Base-by-base conservation (phyloP, 2,113 vertebrate genomes). In the Platycercus adscitus region DNA sequence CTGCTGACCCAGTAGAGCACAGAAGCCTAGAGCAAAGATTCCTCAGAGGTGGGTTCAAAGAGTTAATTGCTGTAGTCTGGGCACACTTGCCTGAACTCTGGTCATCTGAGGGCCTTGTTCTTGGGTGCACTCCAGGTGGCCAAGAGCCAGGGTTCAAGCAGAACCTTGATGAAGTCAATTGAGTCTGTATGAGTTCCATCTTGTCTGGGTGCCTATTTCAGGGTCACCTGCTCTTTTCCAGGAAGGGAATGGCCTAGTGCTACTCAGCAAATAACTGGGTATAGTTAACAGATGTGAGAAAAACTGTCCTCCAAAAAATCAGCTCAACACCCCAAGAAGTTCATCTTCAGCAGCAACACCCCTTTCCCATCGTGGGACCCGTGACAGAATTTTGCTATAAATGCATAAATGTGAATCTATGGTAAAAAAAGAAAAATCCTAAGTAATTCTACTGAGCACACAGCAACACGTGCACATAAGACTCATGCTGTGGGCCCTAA, bases 81-180 rank as follows among this genome's bases (percentile, higher is more conserved):
- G 75, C 56, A 82, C 65, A 3, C 52, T 81, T 24, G 56, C 44
- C 66, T 80, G 75, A 73, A 8, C 87, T 73, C 68, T 61, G 94
- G 70, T 44, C 61, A 52, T 88, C 94, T 23, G 3, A 75, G 60
- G 80, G 86, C 76, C 86, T 39, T 46, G 60, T 17, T 47, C 44
- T 6, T 94, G 81, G 81, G 47, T 31, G 73, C 17, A 6, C 43
- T 72, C 79, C 94, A 87, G 15, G 87, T 61, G 92, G 83, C 86
- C 95, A 37, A 44, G 49, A 80, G 85, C 77, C 95, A 84, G 77
- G 39, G n/a, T 63, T 91, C 55, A 75, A 39, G 83, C 60, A 88
- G 75, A 83, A 71, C 89, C 71, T 77, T 13, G 24, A 61, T 65
- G 94, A 63, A 88, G 63, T 89, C 95, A 77, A 0, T 9, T 0